Evolutionary conservation across 2,888 invertebrate species (phyloP).

Genomic region (Acronicta aceris): DNA sequence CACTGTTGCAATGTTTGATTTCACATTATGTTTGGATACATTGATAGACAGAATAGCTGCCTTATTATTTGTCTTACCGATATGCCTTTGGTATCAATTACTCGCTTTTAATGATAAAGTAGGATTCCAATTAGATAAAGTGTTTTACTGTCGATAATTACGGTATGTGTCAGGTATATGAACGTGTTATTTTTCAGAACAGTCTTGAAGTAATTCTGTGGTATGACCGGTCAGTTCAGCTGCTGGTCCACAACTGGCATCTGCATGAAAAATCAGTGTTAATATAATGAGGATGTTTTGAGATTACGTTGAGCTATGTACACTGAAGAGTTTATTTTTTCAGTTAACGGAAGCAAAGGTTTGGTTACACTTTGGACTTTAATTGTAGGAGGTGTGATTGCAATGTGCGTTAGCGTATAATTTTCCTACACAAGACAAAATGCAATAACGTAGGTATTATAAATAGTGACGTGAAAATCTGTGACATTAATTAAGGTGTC

Average conservation of each 20-base stretch:
- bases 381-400: not conserved
- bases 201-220: conserved; percentile 19
- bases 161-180: conserved; percentile 10
- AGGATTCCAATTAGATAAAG: conserved; percentile 63
- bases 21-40: conserved; percentile 70
- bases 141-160: conserved; percentile 54
- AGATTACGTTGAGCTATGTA: conserved; percentile 19
- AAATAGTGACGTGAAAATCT: not conserved
- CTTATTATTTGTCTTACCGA: conserved; percentile 79
- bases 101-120: conserved; percentile 77
- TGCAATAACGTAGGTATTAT: not conserved
- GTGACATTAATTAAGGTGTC: not conserved
- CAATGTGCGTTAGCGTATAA: conserved; percentile 3
- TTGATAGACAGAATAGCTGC: conserved; percentile 67
- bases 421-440: not conserved
- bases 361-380: conserved; percentile 22
- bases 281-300: conserved; percentile 51
- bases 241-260: conserved; percentile 48
- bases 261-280: conserved; percentile 50
- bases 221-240: conserved; percentile 33
- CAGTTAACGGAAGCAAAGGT: conserved; percentile 5
- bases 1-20: conserved; percentile 70
- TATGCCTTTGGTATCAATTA: conserved; percentile 85
- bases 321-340: conserved; percentile 15
- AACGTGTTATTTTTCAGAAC: conserved; percentile 7